Evolutionary conservation across 1,140 invertebrate genomes (phyloP).

Genomic region (Drosophila ogumai): DNA sequence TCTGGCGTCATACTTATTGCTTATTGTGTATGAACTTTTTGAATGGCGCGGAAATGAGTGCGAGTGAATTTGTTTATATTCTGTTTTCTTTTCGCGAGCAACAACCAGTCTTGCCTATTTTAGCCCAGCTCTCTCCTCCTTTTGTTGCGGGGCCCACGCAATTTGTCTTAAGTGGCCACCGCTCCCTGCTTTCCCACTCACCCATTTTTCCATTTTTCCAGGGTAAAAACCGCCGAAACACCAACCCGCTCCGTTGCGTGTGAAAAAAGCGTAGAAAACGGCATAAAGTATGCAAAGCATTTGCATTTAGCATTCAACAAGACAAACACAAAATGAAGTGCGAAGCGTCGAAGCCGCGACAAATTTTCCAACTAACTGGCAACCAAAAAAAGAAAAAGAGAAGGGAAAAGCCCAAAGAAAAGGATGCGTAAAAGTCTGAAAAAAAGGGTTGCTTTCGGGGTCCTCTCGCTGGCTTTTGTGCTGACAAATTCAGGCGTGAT

Average conservation of each 20-base stretch:
- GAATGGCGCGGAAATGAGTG: slow-evolving; percentile 33
- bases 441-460: slow-evolving; percentile 63
- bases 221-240: slow-evolving; percentile 20
- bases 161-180: slow-evolving; percentile 82
- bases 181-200: neutral
- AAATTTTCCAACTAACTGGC: slow-evolving; percentile 66
- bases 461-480: slow-evolving; percentile 72
- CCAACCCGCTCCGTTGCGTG: slow-evolving; percentile 46
- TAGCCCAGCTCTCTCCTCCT: neutral
- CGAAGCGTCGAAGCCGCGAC: slow-evolving; percentile 76
- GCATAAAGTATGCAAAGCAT: slow-evolving; percentile 84
- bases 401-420: slow-evolving; percentile 35
- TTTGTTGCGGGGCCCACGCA: slow-evolving; percentile 49
- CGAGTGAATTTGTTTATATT: slow-evolving; percentile 31
- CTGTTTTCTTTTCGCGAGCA: neutral
- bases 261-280: slow-evolving; percentile 76
- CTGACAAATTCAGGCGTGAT: slow-evolving; percentile 84
- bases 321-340: slow-evolving; percentile 83
- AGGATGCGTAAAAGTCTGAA: slow-evolving; percentile 49
- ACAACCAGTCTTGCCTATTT: slow-evolving; percentile 31
- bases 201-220: neutral
- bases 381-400: slow-evolving; percentile 17
- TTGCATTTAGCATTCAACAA: slow-evolving; percentile 84
- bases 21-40: slow-evolving; percentile 67
- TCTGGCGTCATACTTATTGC: slow-evolving; percentile 52